Conservation (phyloP, 2,888 invertebrate species). For the Morpho helenor region DNA sequence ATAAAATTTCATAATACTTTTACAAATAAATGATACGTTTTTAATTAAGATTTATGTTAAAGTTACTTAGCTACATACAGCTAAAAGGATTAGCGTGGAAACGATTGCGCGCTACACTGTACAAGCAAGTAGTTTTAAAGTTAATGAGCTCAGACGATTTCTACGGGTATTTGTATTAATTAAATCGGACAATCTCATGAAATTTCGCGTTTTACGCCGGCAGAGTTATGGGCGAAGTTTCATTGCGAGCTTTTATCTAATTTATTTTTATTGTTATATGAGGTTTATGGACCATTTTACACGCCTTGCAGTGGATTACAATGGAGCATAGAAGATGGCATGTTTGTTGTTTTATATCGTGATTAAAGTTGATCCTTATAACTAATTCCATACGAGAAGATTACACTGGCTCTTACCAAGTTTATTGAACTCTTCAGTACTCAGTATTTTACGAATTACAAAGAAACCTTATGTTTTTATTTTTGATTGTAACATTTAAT, state of each 20-base stretch:
- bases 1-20: slow-evolving; percentile 19
- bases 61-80: slow-evolving; percentile 16
- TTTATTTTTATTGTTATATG: slow-evolving; percentile 75
- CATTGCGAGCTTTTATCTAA: slow-evolving; percentile 73
- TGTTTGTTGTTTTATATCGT: slow-evolving; percentile 19
- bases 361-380: slow-evolving; percentile 8
- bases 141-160: slow-evolving; percentile 32
- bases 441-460: too few species aligned
- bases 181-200: slow-evolving; percentile 64
- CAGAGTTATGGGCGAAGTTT: slow-evolving; percentile 67
- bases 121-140: slow-evolving; percentile 26
- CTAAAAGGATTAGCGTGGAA: slow-evolving; percentile 21
- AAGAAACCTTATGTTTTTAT: too few species aligned
- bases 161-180: slow-evolving; percentile 62
- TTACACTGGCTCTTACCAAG: too few species aligned
- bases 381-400: not conserved
- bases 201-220: slow-evolving; percentile 60
- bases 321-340: slow-evolving; percentile 35
- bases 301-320: slow-evolving; percentile 51
- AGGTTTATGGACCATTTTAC: slow-evolving; percentile 66
- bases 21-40: slow-evolving; percentile 15
- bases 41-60: slow-evolving; percentile 21
- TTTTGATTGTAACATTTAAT: too few species aligned
- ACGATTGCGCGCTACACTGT: slow-evolving; percentile 7
- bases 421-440: too few species aligned